These are phyloP conservation scores for Phaenicophaeus curvirostris DNA, from an alignment of 2,797 vertebrate genomes.

Conservation along the genomic window DNA sequence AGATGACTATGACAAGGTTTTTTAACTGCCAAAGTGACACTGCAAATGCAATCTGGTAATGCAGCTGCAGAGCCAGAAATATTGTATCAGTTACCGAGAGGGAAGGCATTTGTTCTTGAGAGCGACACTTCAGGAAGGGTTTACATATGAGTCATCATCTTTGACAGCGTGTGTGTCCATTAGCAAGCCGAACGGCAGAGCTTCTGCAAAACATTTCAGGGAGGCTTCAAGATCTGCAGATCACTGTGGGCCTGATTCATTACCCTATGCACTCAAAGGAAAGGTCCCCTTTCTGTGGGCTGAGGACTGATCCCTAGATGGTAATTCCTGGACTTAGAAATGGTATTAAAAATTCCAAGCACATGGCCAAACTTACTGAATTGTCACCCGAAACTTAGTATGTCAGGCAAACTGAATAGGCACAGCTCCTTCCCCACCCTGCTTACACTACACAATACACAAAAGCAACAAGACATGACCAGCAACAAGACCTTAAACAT, in stretches of 20 bases:
- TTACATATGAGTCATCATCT: constrained; percentile 52
- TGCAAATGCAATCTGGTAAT: constrained; percentile 16
- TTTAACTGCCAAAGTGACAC: constrained; percentile 26
- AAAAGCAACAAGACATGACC: neutral
- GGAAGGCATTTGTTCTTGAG: constrained; percentile 52
- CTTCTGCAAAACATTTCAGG: neutral
- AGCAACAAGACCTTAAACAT: too few species aligned
- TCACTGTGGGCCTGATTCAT: neutral
- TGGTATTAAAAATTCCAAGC: neutral
- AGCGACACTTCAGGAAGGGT: constrained; percentile 29
- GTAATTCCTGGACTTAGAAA: neutral
- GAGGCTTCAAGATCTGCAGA: neutral
- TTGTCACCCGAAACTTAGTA: accelerated
- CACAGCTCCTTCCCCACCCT: neutral
- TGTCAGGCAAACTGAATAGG: neutral
- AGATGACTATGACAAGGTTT: constrained; percentile 20
- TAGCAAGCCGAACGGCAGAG: neutral
- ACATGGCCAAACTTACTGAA: neutral
- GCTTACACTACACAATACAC: neutral
- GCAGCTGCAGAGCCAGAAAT: constrained; percentile 33
- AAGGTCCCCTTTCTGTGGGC: neutral
- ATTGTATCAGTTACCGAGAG: neutral
- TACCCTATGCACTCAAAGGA: neutral
- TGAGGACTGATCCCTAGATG: neutral
- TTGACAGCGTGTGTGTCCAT: constrained; percentile 22